Base-by-base conservation (phyloP, 1,140 invertebrate genomes). In the Capitella teleta region DNA sequence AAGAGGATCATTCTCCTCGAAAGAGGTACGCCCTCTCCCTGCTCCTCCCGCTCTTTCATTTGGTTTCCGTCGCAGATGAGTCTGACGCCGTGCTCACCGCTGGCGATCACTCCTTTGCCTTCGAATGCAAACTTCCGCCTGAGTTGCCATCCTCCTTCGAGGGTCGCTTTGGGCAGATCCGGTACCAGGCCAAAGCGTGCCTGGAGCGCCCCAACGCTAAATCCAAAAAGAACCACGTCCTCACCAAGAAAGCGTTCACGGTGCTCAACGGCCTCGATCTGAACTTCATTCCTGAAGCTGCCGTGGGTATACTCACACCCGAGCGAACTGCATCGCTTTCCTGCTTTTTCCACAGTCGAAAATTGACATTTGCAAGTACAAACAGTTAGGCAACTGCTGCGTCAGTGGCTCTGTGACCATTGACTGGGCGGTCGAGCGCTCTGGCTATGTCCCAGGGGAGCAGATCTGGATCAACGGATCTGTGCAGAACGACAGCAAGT, bases 311-410 rank as follows among this genome's bases (percentile, higher is more conserved):
- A n/a, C n/a, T n/a, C n/a, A n/a, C n/a, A n/a, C n/a, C n/a, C n/a
- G n/a, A n/a, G n/a, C n/a, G 16, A 16, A 34, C 10, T 34, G 32
- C 16, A 10, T 34, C 16, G 32, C 10, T 34, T 34, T 34, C 32
- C 32, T 34, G 10, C 16, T 34, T 34, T 12, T 16, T 10, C 32
- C 32, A 16, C 32, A 34, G n/a, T 34, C n/a, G 30, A 10, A 34
- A 18, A 49, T 53, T 3, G 52, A 53, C 28, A 49, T 53, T 18
- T 53, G 52, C 47, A 53, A 53, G 47, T 44, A 49, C 47, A 53
- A 53, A 26, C 25, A 38, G 38, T 16, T 53, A 14, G 52, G 52
- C 14, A 25, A 28, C 12, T 53, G 52, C 26, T 53, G 52, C 25
- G 28, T 36, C 3, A 25, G 34, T n/a, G 52, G 52, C 14, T 53